Base-by-base conservation (phyloP, 1,140 invertebrate genomes). In the Drosophila micromelanica region DNA sequence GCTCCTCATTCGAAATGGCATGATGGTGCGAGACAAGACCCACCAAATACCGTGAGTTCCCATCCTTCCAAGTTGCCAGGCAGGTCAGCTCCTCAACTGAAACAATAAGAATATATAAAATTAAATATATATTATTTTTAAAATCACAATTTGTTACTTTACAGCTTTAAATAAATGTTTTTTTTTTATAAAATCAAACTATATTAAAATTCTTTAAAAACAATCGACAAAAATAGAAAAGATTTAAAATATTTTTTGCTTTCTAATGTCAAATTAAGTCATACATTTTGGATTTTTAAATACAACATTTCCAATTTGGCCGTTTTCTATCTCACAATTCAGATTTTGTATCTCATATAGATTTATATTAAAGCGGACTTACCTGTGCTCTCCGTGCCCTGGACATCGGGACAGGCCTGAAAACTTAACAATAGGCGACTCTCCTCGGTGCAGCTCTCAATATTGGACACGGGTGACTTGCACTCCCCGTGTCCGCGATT, bases 361-460 rank as follows among this genome's bases (percentile, higher is more conserved):
- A 45, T 56, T 55, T 51, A 63, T 68, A 54, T 65, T 20, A 13
- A n/a, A 40, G 30, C 11, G 11, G 35, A 78, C 91, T 92, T 92
- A 96, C 96, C 95, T 91, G 96, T 95, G 86, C 96, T 96, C 92
- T 97, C 96, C 1, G 97, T 97, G 43, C 96, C 96, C 20, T 94
- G 94, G 5, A 98, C 95, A 92, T 98, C 97, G 0, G 97, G 96
- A 92, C 97, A 98, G 13, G 97, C 97, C 93, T 98, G 97, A 92
- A 98, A 98, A 90, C 95, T 95, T 77, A 98, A 94, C 45, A 98
- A 93, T 32, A 98, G 93, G 69, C 96, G 94, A 70, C 96, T 97
- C 82, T 97, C 96, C 82, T 98, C 97, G 1, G 96, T 98, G 92
- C 97, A 98, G 52, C 96, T 96, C 91, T 98, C 97, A 38, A 97